Conservation (phyloP, 2,888 invertebrate species). For the Scaptomyza parva region DNA sequence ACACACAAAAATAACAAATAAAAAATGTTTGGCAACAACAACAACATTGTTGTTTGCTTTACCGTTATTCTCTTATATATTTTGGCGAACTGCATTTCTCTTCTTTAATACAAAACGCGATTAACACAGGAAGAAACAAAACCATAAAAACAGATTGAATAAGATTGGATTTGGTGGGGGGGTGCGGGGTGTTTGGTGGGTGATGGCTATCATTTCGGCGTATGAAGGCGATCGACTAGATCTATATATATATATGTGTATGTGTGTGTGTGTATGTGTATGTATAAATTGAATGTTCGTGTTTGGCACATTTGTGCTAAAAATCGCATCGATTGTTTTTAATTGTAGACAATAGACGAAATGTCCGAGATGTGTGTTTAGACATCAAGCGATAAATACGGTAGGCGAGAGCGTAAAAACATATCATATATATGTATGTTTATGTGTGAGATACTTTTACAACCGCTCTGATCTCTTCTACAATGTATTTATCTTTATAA, state of each 20-base stretch:
- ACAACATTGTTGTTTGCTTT: no score
- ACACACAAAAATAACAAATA: no score
- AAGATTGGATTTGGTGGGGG: no score
- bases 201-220: slow-evolving; percentile 24
- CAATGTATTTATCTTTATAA: neutral
- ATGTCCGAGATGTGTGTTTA: slow-evolving; percentile 53
- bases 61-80: no score
- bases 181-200: no score
- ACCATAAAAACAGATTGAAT: no score
- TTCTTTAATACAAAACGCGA: no score
- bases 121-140: no score
- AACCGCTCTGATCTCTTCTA: neutral
- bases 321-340: slow-evolving; percentile 78
- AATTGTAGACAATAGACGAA: slow-evolving; percentile 64
- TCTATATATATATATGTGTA: no score
- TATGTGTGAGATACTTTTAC: neutral
- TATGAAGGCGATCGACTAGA: slow-evolving; percentile 71
- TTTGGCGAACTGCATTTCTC: no score
- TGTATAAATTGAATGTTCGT: slow-evolving; percentile 68
- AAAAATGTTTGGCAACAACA: no score
- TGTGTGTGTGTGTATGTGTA: neutral
- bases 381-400: slow-evolving; percentile 30
- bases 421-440: slow-evolving; percentile 2
- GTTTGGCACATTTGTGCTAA: slow-evolving; percentile 79
- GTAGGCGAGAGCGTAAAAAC: slow-evolving; percentile 17